These are phyloP conservation scores for Chaitophorus viminalis DNA, from an alignment of 2,888 invertebrate genomes.

Conservation along the genomic window DNA sequence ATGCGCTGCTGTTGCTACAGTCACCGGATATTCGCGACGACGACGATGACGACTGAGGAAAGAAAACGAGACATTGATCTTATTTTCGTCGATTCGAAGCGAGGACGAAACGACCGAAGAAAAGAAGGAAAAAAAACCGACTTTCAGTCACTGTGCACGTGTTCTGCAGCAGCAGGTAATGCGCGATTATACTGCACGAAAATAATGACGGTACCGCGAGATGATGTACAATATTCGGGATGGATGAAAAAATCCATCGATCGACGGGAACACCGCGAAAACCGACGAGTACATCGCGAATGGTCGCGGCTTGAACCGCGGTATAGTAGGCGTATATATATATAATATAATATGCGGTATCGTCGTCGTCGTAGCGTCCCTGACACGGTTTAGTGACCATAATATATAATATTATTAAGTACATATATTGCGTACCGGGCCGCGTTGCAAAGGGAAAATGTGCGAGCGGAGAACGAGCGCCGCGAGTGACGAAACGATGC, in stretches of 20 bases:
- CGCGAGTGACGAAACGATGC: constrained; percentile 58
- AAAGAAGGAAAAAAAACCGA: too few relatives aligned
- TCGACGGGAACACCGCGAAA: background rate
- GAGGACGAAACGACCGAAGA: background rate
- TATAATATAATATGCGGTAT: background rate
- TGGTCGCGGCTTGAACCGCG: too few relatives aligned
- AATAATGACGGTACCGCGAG: too few relatives aligned
- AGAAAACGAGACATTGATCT: background rate
- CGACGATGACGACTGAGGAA: too few relatives aligned
- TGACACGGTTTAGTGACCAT: constrained; percentile 58
- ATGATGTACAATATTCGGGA: too few relatives aligned
- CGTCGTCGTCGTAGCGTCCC: constrained; percentile 34
- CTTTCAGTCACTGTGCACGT: too few relatives aligned
- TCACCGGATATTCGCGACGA: background rate
- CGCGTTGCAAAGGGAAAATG: constrained; percentile 49
- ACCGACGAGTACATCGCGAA: too few relatives aligned
- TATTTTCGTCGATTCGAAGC: background rate
- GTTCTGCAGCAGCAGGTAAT: too few relatives aligned
- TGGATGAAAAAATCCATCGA: background rate
- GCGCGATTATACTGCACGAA: too few relatives aligned
- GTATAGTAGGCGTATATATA: too few relatives aligned
- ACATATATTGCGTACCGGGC: background rate
- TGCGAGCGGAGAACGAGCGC: background rate
- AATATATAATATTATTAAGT: too few relatives aligned
- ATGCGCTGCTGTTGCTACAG: too few relatives aligned